A percentile compares a stretch with the other conserved stretches of the same genome.
Evolutionary conservation across 2,113 vertebrate species (phyloP).

Genomic region (Myiopsitta monachus): DNA sequence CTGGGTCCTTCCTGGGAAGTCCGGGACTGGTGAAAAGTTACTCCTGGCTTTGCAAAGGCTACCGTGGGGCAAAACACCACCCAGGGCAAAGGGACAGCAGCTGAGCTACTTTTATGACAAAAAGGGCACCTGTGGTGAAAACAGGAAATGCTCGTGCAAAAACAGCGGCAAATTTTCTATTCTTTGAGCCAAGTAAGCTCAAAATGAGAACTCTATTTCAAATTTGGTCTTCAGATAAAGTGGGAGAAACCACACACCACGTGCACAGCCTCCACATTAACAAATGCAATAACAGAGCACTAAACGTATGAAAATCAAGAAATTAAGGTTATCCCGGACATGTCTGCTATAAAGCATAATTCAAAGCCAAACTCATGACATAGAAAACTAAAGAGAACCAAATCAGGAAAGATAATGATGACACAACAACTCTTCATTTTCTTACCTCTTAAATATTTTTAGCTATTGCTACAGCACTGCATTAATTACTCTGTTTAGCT

Average conservation of each 20-base stretch:
- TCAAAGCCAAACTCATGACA: neutral
- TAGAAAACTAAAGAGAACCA: neutral
- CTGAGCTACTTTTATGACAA: neutral
- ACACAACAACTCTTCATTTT: neutral
- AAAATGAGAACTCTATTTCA: neutral
- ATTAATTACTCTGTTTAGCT: neutral
- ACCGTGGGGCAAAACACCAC: accelerated
- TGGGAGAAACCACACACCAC: neutral
- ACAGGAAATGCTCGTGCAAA: neutral
- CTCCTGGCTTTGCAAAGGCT: neutral
- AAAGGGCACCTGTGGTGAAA: neutral
- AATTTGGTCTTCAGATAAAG: neutral
- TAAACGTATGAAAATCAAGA: neutral
- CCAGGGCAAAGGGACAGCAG: neutral
- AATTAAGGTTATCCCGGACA: neutral
- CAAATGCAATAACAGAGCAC: neutral
- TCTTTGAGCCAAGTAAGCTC: neutral
- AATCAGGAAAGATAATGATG: neutral
- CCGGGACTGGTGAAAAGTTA: neutral
- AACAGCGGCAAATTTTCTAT: neutral
- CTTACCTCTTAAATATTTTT: neutral
- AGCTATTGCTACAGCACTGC: neutral
- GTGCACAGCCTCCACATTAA: neutral
- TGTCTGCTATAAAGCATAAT: neutral
- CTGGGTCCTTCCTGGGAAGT: neutral